Evolutionary conservation across 2,888 invertebrate genomes (phyloP).

Genomic region (Anagyrus pseudococci): DNA sequence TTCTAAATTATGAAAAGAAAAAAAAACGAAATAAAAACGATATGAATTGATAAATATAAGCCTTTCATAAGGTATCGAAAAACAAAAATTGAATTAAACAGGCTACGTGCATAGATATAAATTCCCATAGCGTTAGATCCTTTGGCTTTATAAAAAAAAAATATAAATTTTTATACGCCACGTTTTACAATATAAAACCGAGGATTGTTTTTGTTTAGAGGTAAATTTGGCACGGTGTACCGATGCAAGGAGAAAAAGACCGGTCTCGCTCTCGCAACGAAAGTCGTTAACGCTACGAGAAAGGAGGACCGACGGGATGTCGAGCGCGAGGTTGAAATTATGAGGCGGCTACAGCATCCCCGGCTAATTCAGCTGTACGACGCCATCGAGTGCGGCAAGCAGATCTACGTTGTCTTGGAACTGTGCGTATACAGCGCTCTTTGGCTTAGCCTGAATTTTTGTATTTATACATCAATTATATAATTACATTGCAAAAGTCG

Average conservation of each 20-base stretch:
- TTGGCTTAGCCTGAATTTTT: not conserved
- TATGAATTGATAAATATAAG: no score
- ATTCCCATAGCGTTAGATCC: no score
- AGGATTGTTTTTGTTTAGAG: conserved; percentile 72
- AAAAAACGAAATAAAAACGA: no score
- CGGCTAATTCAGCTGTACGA: conserved; percentile 96
- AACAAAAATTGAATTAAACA: no score
- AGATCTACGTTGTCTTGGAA: conserved; percentile 97
- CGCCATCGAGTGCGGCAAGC: conserved; percentile 91
- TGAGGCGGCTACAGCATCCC: conserved; percentile 93
- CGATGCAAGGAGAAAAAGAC: conserved; percentile 85
- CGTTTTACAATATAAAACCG: no score
- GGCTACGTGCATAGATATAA: no score
- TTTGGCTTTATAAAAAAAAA: no score
- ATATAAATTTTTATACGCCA: no score
- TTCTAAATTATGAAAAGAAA: no score
- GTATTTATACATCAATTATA: no score
- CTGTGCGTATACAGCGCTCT: conserved; percentile 76
- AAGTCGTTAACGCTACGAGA: conserved; percentile 85
- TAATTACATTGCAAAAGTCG: no score
- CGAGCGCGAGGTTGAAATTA: conserved; percentile 95
- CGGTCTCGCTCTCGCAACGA: conserved; percentile 86
- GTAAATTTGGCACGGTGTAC: conserved; percentile 97
- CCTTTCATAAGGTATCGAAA: no score
- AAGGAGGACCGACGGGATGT: conserved; percentile 90